Evolutionary conservation across 1,140 invertebrate genomes (phyloP).

Genomic region (Euwallacea similis): DNA sequence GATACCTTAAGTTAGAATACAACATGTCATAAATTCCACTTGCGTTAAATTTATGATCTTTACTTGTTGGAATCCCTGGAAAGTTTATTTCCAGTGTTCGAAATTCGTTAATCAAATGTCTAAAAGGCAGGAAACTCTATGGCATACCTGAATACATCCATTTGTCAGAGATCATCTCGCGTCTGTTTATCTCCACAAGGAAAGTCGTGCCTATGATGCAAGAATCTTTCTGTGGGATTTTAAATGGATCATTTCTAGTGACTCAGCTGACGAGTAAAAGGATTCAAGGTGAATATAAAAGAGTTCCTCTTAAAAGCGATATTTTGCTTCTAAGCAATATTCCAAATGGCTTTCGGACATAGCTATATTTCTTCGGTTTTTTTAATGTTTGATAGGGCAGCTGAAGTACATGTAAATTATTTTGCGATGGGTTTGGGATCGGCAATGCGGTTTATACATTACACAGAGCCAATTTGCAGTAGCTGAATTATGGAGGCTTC

Average conservation of each 20-base stretch:
- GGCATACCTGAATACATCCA: conserved; percentile 33
- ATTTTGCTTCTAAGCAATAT: conserved; percentile 25
- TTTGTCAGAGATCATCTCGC: conserved; percentile 23
- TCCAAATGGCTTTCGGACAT: conserved; percentile 18
- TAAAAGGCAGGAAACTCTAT: conserved; percentile 7
- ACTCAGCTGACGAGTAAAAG: conserved; percentile 6
- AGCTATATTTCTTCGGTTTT: conserved; percentile 8
- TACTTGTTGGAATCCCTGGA: not conserved
- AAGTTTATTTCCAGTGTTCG: not conserved
- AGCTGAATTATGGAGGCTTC: no score
- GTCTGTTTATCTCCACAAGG: conserved; percentile 22
- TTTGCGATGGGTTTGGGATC: not conserved
- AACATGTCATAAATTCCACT: not conserved
- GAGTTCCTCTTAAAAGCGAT: conserved; percentile 17
- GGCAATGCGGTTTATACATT: not conserved
- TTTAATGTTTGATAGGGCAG: conserved; percentile 19
- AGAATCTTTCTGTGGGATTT: conserved; percentile 1
- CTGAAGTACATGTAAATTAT: conserved; percentile 6
- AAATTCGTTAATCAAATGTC: conserved; percentile 34
- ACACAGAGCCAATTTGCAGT: no score
- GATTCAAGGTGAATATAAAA: conserved; percentile 18
- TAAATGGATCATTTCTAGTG: conserved; percentile 26
- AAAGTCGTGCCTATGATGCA: conserved; percentile 18
- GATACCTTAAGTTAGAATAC: no score
- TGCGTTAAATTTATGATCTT: not conserved